These are phyloP conservation scores for Brachypterus glaber DNA, from an alignment of 2,888 invertebrate species.

Conservation along the genomic window DNA sequence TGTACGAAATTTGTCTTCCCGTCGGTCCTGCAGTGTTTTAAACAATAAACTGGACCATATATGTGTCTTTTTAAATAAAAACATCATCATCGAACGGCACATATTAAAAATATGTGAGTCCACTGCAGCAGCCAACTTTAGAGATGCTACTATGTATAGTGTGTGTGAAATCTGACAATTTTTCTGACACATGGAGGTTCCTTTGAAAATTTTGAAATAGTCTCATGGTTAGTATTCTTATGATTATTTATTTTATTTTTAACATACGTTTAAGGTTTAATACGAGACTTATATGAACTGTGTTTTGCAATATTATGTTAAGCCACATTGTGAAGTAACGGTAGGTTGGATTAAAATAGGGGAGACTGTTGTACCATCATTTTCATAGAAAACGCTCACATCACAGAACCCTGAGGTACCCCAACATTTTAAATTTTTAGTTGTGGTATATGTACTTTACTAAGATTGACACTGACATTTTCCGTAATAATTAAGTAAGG, in stretches of 20 bases:
- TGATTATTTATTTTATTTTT: constrained; percentile 12
- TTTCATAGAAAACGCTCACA: too few species aligned
- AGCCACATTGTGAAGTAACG: too few species aligned
- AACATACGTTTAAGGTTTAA: background rate
- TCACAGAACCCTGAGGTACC: too few species aligned
- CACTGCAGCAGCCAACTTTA: constrained; percentile 32
- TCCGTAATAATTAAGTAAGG: too few species aligned
- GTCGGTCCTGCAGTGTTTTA: constrained; percentile 34
- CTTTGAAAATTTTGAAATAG: too few species aligned
- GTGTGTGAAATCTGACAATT: constrained; percentile 23
- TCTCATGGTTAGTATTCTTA: constrained; percentile 30
- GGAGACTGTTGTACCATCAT: too few species aligned
- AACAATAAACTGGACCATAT: constrained; percentile 11
- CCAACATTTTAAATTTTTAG: too few species aligned
- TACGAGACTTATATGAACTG: too few species aligned
- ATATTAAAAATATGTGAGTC: constrained; percentile 16
- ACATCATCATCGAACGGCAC: constrained; percentile 19
- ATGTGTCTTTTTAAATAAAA: constrained; percentile 11
- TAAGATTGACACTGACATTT: too few species aligned
- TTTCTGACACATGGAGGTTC: constrained; percentile 22
- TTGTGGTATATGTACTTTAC: too few species aligned
- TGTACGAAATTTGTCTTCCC: constrained; percentile 31
- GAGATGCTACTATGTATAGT: constrained; percentile 32
- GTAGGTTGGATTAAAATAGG: too few species aligned
- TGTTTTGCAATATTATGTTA: too few species aligned